These are phyloP conservation scores for Anoncus sp. DNA, from an alignment of 2,888 invertebrate genomes.

Conservation along the genomic window DNA sequence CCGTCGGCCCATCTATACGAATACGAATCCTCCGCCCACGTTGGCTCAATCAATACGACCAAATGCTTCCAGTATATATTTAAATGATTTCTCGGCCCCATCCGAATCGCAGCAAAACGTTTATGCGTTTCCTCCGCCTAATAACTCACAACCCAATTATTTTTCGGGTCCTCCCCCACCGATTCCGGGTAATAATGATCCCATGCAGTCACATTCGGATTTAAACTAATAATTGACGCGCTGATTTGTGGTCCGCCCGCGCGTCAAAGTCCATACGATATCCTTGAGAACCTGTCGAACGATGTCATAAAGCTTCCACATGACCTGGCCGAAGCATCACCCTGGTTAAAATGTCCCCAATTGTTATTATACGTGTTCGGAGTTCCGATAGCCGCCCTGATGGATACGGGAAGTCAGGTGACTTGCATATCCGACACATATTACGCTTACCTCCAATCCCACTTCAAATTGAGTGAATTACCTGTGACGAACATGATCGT, in stretches of 20 bases:
- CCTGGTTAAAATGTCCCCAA: conserved; percentile 26
- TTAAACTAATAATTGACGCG: conserved; percentile 55
- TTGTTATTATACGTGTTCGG: conserved; percentile 32
- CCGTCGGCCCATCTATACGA: no score
- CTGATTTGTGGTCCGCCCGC: conserved; percentile 40
- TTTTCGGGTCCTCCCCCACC: no score
- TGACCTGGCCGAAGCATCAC: background rate
- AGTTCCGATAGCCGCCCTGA: conserved; percentile 41
- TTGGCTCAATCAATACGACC: no score
- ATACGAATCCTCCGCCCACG: no score
- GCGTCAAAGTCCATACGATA: conserved; percentile 23
- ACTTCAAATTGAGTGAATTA: conserved; percentile 40
- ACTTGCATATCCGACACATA: conserved; percentile 59
- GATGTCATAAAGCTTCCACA: conserved; percentile 10
- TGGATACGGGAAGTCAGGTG: conserved; percentile 64
- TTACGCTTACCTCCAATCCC: conserved; percentile 29
- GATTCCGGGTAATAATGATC: no score
- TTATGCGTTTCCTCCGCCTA: no score
- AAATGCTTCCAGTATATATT: no score
- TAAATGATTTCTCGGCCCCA: no score
- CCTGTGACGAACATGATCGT: conserved; percentile 57
- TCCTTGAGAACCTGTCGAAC: conserved; percentile 37
- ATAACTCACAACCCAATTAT: no score
- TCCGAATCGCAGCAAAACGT: no score
- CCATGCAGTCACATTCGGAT: no score